Evolutionary conservation across 2,113 vertebrate genomes (phyloP), one percentile per base, ranked within the genome.

Genomic region (Periophthalmus modestus): DNA sequence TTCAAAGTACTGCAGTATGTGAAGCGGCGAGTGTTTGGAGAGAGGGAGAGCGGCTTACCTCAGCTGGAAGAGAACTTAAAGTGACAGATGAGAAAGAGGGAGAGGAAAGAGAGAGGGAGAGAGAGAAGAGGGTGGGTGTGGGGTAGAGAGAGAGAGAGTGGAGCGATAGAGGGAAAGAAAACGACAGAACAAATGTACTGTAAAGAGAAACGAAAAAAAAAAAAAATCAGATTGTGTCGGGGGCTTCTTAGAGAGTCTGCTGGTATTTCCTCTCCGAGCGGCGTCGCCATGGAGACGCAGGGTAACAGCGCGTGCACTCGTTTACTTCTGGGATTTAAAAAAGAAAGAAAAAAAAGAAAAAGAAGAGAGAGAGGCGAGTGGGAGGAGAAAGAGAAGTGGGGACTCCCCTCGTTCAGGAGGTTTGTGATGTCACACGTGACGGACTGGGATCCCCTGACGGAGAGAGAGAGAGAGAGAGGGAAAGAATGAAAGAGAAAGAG

Each of bases 391-490:
- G 83, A 85, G 83, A 82, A 63, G 69, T 84, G 88, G 88, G 88
- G 87, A 90, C 86, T 87, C 87, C 89, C 61, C 88, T 89, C 87
- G 82, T 86, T 87, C 75, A 70, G 79, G 72, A 9, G 82, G 39
- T 78, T 82, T 70, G 85, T 89, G 91, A 92, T 90, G 89, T 92
- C 88, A 90, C 85, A 58, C 78, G 83, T 90, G 87, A 89, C 86
- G 72, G 84, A 85, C 89, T 0, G 88, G 91, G 77, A 92, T 91
- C 71, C 88, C 91, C 89, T 84, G 71, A 69, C 80, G 67, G 78
- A 4, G 76, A 18, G 71, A 61, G 70, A 68, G 61, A 46, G 54
- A 7, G 52, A 10, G 3, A 55, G 3, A 55, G 52, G 1, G 19
- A 10, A n/a, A 55, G 52, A 7, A 7, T 10, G n/a, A n/a, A 19